Percentiles rank a stretch among this genome's conserved stretches.
These are phyloP conservation scores for Octonoba sinensis DNA, from an alignment of 2,888 invertebrate genomes.

Conservation along the genomic window DNA sequence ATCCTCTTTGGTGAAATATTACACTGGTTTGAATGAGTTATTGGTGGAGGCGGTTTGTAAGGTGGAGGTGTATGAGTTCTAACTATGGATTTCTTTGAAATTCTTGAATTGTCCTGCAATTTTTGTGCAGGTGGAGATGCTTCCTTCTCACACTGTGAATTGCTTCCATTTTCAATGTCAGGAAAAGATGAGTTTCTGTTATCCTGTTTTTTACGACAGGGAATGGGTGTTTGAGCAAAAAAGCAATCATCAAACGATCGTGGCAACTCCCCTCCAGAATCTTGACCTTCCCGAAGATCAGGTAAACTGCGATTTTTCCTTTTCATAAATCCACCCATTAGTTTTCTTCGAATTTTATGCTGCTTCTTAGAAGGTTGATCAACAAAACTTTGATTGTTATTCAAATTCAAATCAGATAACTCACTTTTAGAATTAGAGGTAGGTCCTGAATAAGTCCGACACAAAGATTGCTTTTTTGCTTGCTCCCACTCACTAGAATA, in stretches of 20 bases:
- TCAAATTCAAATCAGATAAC: slow-evolving; percentile 41
- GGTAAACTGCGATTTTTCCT: slow-evolving; percentile 93
- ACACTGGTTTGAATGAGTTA: slow-evolving; percentile 21
- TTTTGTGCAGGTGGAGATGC: slow-evolving; percentile 1
- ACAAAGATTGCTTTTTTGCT: slow-evolving; percentile 44
- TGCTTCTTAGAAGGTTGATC: slow-evolving; percentile 79
- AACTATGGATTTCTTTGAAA: background rate
- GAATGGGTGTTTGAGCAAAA: slow-evolving; percentile 42
- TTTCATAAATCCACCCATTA: slow-evolving; percentile 91
- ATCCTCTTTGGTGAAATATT: slow-evolving; percentile 25
- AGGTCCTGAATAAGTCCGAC: slow-evolving; percentile 59
- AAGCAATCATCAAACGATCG: slow-evolving; percentile 60
- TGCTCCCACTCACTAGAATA: slow-evolving; percentile 62
- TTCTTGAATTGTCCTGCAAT: slow-evolving; percentile 1
- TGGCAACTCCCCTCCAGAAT: slow-evolving; percentile 31
- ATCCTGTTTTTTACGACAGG: slow-evolving; percentile 23
- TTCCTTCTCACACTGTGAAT: background rate
- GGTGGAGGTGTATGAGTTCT: slow-evolving; percentile 55
- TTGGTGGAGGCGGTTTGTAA: slow-evolving; percentile 59
- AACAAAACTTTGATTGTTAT: slow-evolving; percentile 31
- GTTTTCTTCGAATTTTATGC: slow-evolving; percentile 87
- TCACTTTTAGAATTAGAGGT: slow-evolving; percentile 43
- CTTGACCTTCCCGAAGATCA: slow-evolving; percentile 82
- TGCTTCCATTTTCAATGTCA: background rate
- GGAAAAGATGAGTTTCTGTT: background rate